phyloP scores from a whole-genome alignment of 2,113 vertebrate species.

The Xiphophorus hellerii region DNA sequence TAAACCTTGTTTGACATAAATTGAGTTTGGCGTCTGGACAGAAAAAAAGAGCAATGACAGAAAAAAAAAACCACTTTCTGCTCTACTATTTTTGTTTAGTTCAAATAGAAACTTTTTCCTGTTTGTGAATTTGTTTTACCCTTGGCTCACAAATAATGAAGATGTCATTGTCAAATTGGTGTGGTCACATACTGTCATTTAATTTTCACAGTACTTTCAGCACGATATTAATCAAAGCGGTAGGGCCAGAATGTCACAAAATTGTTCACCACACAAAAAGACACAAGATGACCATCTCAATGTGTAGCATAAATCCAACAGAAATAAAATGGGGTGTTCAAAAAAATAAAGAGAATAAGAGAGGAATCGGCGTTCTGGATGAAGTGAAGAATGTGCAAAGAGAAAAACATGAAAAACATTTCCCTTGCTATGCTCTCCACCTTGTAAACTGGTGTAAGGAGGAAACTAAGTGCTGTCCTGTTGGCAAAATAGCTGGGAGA shows the following conservation, averaged over 20 bases:
- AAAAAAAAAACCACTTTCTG: slow-evolving; percentile 74
- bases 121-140: slow-evolving; percentile 60
- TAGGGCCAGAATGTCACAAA: not conserved
- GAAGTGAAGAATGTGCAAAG: not conserved
- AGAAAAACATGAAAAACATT: not conserved
- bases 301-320: not conserved
- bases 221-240: too few species aligned
- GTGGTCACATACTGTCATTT: not conserved
- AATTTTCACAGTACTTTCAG: not conserved
- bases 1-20: slow-evolving; percentile 99
- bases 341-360: not conserved
- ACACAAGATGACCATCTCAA: not conserved
- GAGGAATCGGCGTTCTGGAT: not conserved
- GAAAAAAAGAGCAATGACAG: slow-evolving; percentile 73
- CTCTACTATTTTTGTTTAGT: slow-evolving; percentile 85
- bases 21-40: slow-evolving; percentile 95
- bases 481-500: not conserved
- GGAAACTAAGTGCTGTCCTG: not conserved
- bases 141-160: slow-evolving; percentile 36
- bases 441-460: not conserved
- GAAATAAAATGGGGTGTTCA: not conserved
- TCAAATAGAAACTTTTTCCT: slow-evolving; percentile 85
- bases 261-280: not conserved
- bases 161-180: slow-evolving; percentile 50
- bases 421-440: too few species aligned